phyloP scores from a whole-genome alignment of 2,113 vertebrate species.

The Protomyctophum bolini region DNA sequence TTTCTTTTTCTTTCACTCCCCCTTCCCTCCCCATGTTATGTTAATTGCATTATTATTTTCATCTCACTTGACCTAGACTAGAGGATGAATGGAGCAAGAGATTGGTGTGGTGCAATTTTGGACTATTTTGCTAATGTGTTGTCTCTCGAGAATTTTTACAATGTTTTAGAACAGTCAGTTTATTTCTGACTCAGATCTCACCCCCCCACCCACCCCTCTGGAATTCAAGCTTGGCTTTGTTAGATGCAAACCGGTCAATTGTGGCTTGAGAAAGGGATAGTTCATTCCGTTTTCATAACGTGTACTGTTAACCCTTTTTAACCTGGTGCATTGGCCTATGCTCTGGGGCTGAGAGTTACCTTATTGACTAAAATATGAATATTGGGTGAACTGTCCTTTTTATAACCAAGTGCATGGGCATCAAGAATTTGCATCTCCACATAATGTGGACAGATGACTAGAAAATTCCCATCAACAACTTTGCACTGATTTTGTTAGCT shows the following conservation, averaged over 20 bases:
- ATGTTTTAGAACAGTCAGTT: slow-evolving; percentile 61
- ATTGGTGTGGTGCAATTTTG: slow-evolving; percentile 60
- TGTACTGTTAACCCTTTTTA: slow-evolving; percentile 34
- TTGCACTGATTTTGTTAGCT: slow-evolving; percentile 89
- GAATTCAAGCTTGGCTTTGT: slow-evolving; percentile 65
- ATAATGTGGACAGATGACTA: slow-evolving; percentile 49
- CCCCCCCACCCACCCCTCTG: slow-evolving; percentile 44
- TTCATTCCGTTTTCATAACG: slow-evolving; percentile 44
- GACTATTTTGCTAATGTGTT: slow-evolving; percentile 48
- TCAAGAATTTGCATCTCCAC: slow-evolving; percentile 76
- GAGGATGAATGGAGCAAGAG: slow-evolving; percentile 58
- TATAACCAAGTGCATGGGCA: slow-evolving; percentile 61
- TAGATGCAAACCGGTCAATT: slow-evolving; percentile 70
- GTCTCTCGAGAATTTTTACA: slow-evolving; percentile 60
- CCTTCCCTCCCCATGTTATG: slow-evolving; percentile 26
- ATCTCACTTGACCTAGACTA: slow-evolving; percentile 63
- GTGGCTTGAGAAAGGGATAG: slow-evolving; percentile 65
- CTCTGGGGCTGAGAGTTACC: slow-evolving; percentile 34
- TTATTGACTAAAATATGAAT: slow-evolving; percentile 49
- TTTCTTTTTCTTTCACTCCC: slow-evolving; percentile 50
- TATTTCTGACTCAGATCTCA: slow-evolving; percentile 55
- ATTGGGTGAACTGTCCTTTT: slow-evolving; percentile 54
- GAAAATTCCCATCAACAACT: slow-evolving; percentile 81
- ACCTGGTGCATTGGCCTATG: slow-evolving; percentile 52
- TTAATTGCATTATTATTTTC: slow-evolving; percentile 61